These are phyloP conservation scores for Ovibos moschatus DNA, from an alignment of 2,113 vertebrate species.

Conservation along the genomic window DNA sequence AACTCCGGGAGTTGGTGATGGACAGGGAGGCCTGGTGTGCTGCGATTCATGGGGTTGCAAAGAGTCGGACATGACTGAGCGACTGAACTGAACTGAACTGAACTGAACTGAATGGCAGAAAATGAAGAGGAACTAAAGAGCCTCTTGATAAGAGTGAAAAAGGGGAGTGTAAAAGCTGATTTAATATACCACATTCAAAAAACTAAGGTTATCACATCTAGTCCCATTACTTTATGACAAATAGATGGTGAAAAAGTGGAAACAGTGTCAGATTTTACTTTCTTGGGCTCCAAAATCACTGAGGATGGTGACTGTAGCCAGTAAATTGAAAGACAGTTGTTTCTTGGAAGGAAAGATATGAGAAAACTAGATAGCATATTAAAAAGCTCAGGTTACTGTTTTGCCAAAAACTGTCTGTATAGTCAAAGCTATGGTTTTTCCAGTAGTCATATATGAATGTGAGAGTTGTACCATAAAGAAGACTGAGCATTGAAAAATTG, in stretches of 20 bases:
- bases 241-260: neutral
- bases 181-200: neutral
- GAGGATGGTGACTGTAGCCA: neutral
- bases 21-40: too few relatives aligned
- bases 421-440: neutral
- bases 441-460: too few relatives aligned
- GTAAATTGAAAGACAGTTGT: neutral
- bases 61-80: rapidly evolving
- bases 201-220: neutral
- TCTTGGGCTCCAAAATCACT: neutral
- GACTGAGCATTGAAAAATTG: too few relatives aligned
- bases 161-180: neutral
- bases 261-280: neutral
- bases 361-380: neutral
- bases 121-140: neutral
- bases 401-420: neutral
- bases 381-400: neutral
- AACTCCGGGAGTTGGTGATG: too few relatives aligned
- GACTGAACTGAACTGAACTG: too few relatives aligned
- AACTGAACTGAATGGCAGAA: neutral
- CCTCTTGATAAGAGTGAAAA: neutral
- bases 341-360: neutral
- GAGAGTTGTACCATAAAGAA: too few relatives aligned
- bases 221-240: neutral
- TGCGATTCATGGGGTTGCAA: too few relatives aligned